A percentile compares a stretch with the other conserved stretches of the same genome.
phyloP scores from a whole-genome alignment of 2,113 vertebrate species.

The Crotalus helleri region DNA sequence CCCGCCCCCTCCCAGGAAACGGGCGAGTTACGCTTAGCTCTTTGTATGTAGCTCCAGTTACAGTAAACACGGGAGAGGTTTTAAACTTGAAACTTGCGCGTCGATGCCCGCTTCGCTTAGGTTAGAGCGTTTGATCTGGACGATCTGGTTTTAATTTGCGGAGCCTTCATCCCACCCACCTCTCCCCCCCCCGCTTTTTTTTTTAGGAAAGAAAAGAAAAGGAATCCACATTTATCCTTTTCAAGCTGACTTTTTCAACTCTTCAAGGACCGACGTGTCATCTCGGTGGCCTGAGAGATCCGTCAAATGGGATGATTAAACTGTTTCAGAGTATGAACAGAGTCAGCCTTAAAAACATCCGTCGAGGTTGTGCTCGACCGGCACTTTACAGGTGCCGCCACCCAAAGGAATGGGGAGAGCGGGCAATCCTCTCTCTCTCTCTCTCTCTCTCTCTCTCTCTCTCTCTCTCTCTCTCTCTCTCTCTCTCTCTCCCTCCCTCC shows the following conservation, averaged over 20 bases:
- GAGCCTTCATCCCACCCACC: background rate
- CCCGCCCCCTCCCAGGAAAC: background rate
- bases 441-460: accelerated
- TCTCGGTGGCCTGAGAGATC: background rate
- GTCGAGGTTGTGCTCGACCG: background rate
- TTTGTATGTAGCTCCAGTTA: background rate
- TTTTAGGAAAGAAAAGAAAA: background rate
- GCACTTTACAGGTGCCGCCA: background rate
- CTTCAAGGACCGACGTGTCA: background rate
- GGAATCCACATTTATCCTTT: background rate
- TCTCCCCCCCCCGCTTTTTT: background rate
- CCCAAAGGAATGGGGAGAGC: background rate
- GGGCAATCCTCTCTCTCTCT: background rate
- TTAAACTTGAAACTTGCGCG: background rate
- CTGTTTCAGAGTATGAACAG: background rate
- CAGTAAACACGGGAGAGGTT: background rate
- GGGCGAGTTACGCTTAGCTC: background rate
- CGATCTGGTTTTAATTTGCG: conserved; percentile 13
- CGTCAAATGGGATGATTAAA: background rate
- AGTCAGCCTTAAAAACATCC: background rate
- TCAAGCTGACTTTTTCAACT: background rate
- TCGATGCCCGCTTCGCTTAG: background rate
- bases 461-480: accelerated
- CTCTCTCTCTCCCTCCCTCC: no score
- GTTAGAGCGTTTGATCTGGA: conserved; percentile 1